These are phyloP conservation scores for Microcebus lehilahytsara DNA, from an alignment of 2,113 vertebrate genomes.

Conservation along the genomic window DNA sequence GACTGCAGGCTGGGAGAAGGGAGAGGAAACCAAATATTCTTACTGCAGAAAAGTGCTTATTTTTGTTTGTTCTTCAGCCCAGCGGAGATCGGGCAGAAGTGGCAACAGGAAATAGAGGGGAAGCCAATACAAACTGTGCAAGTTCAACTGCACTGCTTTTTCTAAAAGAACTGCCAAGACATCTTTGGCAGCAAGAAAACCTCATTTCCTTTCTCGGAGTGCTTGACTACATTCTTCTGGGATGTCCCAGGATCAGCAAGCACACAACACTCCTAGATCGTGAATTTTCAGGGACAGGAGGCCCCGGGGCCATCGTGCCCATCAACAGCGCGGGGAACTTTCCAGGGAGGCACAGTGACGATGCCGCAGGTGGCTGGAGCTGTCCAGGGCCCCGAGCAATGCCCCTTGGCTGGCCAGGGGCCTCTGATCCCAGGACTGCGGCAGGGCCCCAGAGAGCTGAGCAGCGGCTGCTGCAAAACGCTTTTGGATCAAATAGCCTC, in stretches of 20 bases:
- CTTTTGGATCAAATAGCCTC: not conserved
- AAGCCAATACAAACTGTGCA: constrained; percentile 8
- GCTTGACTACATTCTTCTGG: not conserved
- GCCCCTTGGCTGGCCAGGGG: not conserved
- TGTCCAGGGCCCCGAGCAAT: not conserved
- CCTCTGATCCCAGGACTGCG: too few relatives aligned
- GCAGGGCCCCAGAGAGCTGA: not conserved
- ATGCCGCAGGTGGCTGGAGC: accelerated
- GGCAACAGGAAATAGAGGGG: constrained; percentile 3
- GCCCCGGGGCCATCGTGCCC: not conserved
- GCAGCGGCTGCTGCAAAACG: too few relatives aligned
- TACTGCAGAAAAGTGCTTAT: constrained; percentile 1
- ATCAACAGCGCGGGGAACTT: accelerated
- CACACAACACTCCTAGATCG: not conserved
- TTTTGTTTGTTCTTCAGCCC: constrained; percentile 22
- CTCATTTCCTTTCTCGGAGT: not conserved
- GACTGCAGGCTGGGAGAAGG: not conserved
- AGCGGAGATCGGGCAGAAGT: not conserved
- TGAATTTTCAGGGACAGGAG: not conserved
- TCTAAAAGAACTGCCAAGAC: not conserved
- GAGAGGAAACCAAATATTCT: not conserved
- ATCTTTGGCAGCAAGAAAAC: not conserved
- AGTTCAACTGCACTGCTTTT: not conserved
- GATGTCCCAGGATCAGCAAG: not conserved
- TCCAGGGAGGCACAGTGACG: not conserved